phyloP scores from a whole-genome alignment of 2,797 vertebrate genomes.

The Erithacus rubecula region DNA sequence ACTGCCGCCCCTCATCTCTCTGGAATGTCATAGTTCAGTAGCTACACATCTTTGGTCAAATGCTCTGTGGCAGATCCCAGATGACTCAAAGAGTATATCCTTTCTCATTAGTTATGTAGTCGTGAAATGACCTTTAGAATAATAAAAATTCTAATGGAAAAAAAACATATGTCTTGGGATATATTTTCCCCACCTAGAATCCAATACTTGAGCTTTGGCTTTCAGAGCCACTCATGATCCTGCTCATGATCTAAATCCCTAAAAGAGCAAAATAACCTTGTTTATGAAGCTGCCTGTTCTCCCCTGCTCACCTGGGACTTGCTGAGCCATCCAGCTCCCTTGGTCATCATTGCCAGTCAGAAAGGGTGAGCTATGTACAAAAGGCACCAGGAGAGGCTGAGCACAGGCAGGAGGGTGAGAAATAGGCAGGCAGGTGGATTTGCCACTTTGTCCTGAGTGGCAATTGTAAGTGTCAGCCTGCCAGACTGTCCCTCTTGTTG shows the following conservation, averaged over 20 bases:
- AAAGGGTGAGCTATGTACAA: neutral
- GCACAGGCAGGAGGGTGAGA: neutral
- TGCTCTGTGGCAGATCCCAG: slow-evolving; percentile 9
- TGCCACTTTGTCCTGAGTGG: neutral
- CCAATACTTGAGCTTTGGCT: neutral
- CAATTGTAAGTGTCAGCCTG: neutral
- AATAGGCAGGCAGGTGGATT: neutral
- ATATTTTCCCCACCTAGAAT: neutral
- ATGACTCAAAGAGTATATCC: neutral
- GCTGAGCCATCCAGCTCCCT: neutral
- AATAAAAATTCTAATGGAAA: neutral
- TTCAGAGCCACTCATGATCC: neutral
- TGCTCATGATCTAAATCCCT: neutral
- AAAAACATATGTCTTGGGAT: neutral
- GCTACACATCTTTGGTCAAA: slow-evolving; percentile 1
- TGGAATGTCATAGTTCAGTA: slow-evolving; percentile 11
- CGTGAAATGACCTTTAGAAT: neutral
- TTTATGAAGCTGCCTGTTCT: neutral
- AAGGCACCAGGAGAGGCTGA: neutral
- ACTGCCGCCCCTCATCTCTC: neutral
- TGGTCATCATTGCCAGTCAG: neutral
- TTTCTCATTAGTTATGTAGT: slow-evolving; percentile 1
- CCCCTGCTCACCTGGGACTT: neutral
- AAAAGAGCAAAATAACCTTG: neutral
- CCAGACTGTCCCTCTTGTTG: neutral